Evolutionary conservation across 2,113 vertebrate species (phyloP).

Genomic region (Antechinus flavipes): DNA sequence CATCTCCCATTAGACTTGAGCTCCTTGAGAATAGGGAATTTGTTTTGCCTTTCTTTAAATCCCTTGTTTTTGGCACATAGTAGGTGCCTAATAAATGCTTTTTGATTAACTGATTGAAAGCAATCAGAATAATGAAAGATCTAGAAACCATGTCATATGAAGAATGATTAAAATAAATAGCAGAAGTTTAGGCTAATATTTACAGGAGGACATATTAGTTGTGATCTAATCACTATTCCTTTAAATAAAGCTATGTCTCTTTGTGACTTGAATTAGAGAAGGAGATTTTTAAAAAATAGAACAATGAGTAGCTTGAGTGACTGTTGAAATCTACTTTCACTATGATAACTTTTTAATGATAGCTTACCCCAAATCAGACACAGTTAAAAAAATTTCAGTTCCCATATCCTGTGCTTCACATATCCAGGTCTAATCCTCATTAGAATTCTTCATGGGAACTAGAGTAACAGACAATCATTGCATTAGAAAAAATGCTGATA

Average conservation of each 20-base stretch:
- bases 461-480: neutral
- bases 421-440: neutral
- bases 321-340: constrained; percentile 36
- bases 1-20: neutral
- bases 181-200: neutral
- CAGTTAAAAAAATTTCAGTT: neutral
- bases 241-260: constrained; percentile 20
- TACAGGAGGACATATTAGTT: neutral
- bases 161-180: neutral
- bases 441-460: constrained; percentile 12
- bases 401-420: neutral
- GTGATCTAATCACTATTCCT: neutral
- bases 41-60: neutral
- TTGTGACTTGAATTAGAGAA: constrained; percentile 38
- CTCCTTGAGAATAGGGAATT: neutral
- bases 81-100: neutral
- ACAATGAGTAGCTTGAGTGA: constrained; percentile 37
- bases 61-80: neutral
- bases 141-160: neutral
- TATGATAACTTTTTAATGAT: constrained; percentile 15
- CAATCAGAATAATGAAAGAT: neutral
- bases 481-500: neutral
- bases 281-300: constrained; percentile 41
- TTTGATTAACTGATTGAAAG: neutral
- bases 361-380: constrained; percentile 34